These are phyloP conservation scores for Cynoglossus semilaevis DNA, from an alignment of 2,113 vertebrate species.

Conservation along the genomic window DNA sequence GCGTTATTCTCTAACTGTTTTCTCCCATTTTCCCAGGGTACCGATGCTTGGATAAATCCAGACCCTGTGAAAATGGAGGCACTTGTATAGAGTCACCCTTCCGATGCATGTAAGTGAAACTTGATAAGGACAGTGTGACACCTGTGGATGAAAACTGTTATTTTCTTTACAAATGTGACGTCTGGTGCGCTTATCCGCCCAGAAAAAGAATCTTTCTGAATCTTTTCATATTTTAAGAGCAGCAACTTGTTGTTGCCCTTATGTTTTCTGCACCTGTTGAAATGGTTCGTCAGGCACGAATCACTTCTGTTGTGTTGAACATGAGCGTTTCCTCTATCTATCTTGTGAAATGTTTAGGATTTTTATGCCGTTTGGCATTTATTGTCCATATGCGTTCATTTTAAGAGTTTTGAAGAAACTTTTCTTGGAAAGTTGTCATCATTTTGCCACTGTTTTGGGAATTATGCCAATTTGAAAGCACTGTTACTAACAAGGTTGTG, in stretches of 20 bases:
- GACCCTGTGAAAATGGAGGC: slow-evolving; percentile 79
- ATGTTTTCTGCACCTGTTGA: slow-evolving; percentile 68
- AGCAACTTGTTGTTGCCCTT: slow-evolving; percentile 46
- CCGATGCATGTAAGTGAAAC: slow-evolving; percentile 78
- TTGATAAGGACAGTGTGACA: slow-evolving; percentile 11
- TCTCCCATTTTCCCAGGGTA: slow-evolving; percentile 68
- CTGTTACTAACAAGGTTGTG: slow-evolving; percentile 60
- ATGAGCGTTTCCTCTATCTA: slow-evolving; percentile 13
- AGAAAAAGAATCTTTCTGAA: too few species aligned
- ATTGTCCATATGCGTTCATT: neutral
- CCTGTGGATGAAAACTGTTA: neutral
- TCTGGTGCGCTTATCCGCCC: too few species aligned
- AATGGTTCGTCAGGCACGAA: slow-evolving; percentile 49
- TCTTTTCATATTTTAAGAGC: slow-evolving; percentile 16
- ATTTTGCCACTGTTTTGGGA: slow-evolving; percentile 57
- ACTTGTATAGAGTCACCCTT: slow-evolving; percentile 74
- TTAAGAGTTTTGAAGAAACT: slow-evolving; percentile 26
- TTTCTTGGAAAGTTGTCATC: slow-evolving; percentile 37
- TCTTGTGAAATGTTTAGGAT: neutral
- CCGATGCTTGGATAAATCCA: slow-evolving; percentile 73
- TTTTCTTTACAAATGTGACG: too few species aligned
- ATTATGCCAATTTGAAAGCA: slow-evolving; percentile 44
- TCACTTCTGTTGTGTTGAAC: slow-evolving; percentile 18
- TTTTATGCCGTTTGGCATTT: slow-evolving; percentile 13
- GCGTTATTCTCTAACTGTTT: slow-evolving; percentile 36